Evolutionary conservation across 2,888 invertebrate species (phyloP), one percentile per base, ranked within the genome.

Genomic region (Pardosa pseudoannulata): DNA sequence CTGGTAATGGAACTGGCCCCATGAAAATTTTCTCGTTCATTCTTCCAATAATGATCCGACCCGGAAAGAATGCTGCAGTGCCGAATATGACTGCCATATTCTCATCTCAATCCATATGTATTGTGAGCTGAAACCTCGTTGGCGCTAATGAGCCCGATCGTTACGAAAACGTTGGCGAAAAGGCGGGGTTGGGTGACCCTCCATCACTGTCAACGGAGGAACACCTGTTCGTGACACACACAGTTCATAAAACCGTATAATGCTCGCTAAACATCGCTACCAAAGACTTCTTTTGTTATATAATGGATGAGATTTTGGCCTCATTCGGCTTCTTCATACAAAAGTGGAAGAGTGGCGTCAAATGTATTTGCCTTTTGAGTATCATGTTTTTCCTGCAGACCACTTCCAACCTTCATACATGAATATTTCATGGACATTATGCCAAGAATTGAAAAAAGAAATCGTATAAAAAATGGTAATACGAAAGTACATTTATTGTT

Each of bases 61-160:
- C n/a, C n/a, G n/a, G n/a, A 7, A 5, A 7, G 5, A 36, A 9
- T 23, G 36, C n/a, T 68, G 6, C 9, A 23, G n/a, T 9, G 46
- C 46, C 46, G 16, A 46, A 46, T 46, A 9, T 16, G n/a, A 46
- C 16, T 2, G 5, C 5, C 46, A 6, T 11, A 36, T 7, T 36
- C 11, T 16, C 16, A 16, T n/a, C 2, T 9, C n/a, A 46, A 46
- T 46, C 2, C 46, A 46, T n/a, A 62, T 62, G 62, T n/a, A 16
- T 11, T n/a, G 6, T n/a, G 70, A 39, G 70, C 56, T 6, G 31
- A 56, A 23, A 56, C 23, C 62, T 41, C 41, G 28, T 64, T 41
- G 71, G 50, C 36, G n/a, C 36, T 79, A 71, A 79, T 79, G 79
- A 71, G 62, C 71, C 27, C 29, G 36, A 41, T n/a, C 79, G 64